Conservation (phyloP, 1,140 invertebrate species). For the Phocides pigmalion region DNA sequence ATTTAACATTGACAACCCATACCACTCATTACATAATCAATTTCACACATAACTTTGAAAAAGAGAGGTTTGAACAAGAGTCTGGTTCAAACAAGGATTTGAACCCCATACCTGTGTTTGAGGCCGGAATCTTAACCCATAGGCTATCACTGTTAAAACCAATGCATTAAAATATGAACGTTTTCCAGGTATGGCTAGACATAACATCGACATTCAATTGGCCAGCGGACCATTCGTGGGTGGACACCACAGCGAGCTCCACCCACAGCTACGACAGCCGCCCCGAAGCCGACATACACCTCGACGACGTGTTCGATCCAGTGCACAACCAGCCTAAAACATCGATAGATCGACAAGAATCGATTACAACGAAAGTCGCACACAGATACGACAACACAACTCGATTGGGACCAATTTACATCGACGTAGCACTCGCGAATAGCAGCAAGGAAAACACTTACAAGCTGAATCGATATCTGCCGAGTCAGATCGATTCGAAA, state of each 20-base stretch:
- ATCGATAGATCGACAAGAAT: slow-evolving; percentile 5
- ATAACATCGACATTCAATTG: slow-evolving; percentile 82
- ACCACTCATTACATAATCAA: too few relatives aligned
- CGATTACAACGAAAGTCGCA: background rate
- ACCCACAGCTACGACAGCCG: slow-evolving; percentile 85
- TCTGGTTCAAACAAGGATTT: too few relatives aligned
- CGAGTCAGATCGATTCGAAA: slow-evolving; percentile 3
- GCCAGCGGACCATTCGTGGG: slow-evolving; percentile 84
- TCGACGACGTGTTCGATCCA: slow-evolving; percentile 55
- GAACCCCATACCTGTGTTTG: too few relatives aligned
- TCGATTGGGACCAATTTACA: slow-evolving; percentile 13
- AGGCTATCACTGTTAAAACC: too few relatives aligned
- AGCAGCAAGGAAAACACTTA: slow-evolving; percentile 24
- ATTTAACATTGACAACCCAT: too few relatives aligned
- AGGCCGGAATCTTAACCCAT: too few relatives aligned
- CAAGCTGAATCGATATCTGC: slow-evolving; percentile 16
- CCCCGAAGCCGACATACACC: slow-evolving; percentile 85
- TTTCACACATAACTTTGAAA: too few relatives aligned
- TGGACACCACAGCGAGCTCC: slow-evolving; percentile 85
- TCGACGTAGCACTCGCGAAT: slow-evolving; percentile 15
- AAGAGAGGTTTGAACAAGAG: too few relatives aligned
- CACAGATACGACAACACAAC: slow-evolving; percentile 27
- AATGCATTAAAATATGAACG: too few relatives aligned
- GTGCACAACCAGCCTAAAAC: slow-evolving; percentile 24
- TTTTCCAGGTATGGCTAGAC: slow-evolving; percentile 79